A percentile compares a stretch with the other conserved stretches of the same genome.
These are phyloP conservation scores for Diorhabda sublineata DNA, from an alignment of 1,140 invertebrate species.

Conservation along the genomic window DNA sequence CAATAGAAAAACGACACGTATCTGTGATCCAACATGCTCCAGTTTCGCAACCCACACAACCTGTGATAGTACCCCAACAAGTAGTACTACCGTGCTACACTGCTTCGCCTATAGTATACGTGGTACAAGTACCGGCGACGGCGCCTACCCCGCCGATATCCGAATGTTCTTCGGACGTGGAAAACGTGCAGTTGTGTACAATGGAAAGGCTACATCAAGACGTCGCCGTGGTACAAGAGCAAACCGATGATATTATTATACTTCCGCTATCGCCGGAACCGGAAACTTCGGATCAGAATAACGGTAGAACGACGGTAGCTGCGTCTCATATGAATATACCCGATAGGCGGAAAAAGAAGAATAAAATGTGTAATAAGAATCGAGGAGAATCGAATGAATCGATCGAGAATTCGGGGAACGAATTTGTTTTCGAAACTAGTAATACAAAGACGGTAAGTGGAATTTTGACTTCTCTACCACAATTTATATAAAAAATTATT, in stretches of 20 bases:
- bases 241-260: constrained; percentile 41
- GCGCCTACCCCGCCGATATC: constrained; percentile 61
- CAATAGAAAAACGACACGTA: constrained; percentile 4
- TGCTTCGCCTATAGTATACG: constrained; percentile 39
- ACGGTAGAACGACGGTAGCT: constrained; percentile 24
- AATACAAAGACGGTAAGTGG: no score
- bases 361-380: constrained; percentile 29
- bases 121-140: constrained; percentile 39
- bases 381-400: no score
- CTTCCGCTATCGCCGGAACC: constrained; percentile 43
- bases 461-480: no score
- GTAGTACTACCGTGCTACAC: constrained; percentile 35
- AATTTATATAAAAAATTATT: no score
- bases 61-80: constrained; percentile 15
- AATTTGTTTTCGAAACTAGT: no score
- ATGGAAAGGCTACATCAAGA: constrained; percentile 4
- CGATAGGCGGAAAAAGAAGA: constrained; percentile 33
- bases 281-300: constrained; percentile 26
- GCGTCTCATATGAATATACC: constrained; percentile 34
- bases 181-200: constrained; percentile 47
- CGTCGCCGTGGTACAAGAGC: constrained; percentile 2
- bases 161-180: constrained; percentile 69
- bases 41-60: constrained; percentile 3
- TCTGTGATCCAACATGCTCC: constrained; percentile 15
- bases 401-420: no score